phyloP scores from a whole-genome alignment of 2,888 invertebrate species.

The Acleris holmiana region DNA sequence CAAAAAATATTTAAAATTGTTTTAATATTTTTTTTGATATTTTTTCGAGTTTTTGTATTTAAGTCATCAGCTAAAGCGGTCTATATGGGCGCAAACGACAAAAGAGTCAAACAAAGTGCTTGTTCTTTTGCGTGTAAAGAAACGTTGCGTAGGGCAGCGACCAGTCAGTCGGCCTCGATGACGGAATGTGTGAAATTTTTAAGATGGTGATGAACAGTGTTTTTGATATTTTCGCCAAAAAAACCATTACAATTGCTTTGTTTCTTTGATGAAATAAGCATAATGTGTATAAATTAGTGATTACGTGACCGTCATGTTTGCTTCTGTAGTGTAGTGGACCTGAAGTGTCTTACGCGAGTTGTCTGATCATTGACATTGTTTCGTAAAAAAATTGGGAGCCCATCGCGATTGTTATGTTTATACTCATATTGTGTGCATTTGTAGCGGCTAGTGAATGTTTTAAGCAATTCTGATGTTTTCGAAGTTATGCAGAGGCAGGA shows the following conservation, averaged over 20 bases:
- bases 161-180: constrained; percentile 80
- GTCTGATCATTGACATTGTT: constrained; percentile 81
- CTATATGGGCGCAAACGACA: too few relatives aligned
- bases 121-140: constrained; percentile 52
- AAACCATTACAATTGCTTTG: constrained; percentile 57
- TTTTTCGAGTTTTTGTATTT: too few relatives aligned
- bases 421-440: constrained; percentile 69
- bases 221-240: constrained; percentile 61
- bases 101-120: background rate
- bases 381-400: constrained; percentile 71
- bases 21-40: too few relatives aligned
- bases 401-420: constrained; percentile 81
- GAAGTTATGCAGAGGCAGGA: constrained; percentile 78
- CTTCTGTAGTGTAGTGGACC: constrained; percentile 53
- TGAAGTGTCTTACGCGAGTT: constrained; percentile 69
- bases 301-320: constrained; percentile 43
- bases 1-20: too few relatives aligned
- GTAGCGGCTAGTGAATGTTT: constrained; percentile 66
- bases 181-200: constrained; percentile 82
- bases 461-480: constrained; percentile 81
- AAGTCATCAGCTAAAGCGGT: too few relatives aligned
- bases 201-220: constrained; percentile 81
- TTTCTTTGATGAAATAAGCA: constrained; percentile 50
- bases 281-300: constrained; percentile 57
- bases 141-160: constrained; percentile 72